A percentile compares a stretch with the other conserved stretches of the same genome.
These are phyloP conservation scores for Aplysina aerophoba DNA, from an alignment of 37 sponge, comb jelly and placozoan species.

Conservation along the genomic window DNA sequence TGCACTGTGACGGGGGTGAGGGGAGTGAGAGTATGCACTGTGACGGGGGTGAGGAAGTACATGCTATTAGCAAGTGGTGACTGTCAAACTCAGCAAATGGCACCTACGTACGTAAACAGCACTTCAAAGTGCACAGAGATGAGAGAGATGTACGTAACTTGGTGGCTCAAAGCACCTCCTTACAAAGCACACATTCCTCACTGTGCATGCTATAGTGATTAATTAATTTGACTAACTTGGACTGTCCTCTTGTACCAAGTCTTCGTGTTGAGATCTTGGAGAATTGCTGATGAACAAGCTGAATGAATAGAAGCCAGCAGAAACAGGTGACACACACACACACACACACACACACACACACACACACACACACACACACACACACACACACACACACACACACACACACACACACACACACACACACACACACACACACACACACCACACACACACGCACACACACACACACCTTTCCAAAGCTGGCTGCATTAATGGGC, in stretches of 20 bases:
- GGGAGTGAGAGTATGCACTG: no score
- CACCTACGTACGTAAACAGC: no score
- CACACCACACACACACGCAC: constrained; percentile 24
- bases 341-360: constrained; percentile 9
- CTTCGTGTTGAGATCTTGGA: constrained; percentile 76
- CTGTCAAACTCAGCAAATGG: no score
- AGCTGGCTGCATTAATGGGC: constrained; percentile 97
- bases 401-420: neutral
- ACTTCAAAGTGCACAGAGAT: no score
- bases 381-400: constrained; percentile 6
- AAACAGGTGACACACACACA: neutral
- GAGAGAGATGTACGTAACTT: no score
- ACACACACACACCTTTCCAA: constrained; percentile 83
- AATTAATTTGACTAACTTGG: constrained; percentile 65
- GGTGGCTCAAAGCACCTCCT: neutral
- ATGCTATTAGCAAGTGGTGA: no score
- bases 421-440: constrained; percentile 23
- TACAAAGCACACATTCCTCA: constrained; percentile 4
- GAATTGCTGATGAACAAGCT: constrained; percentile 83
- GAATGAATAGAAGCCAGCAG: neutral
- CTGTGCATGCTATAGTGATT: neutral
- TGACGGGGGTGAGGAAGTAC: no score
- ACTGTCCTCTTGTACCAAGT: constrained; percentile 84
- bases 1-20: no score
- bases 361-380: constrained; percentile 39